Evolutionary conservation across 2,797 vertebrate species (phyloP), one percentile per base, ranked within the genome.

Genomic region (Moxostoma hubbsi): DNA sequence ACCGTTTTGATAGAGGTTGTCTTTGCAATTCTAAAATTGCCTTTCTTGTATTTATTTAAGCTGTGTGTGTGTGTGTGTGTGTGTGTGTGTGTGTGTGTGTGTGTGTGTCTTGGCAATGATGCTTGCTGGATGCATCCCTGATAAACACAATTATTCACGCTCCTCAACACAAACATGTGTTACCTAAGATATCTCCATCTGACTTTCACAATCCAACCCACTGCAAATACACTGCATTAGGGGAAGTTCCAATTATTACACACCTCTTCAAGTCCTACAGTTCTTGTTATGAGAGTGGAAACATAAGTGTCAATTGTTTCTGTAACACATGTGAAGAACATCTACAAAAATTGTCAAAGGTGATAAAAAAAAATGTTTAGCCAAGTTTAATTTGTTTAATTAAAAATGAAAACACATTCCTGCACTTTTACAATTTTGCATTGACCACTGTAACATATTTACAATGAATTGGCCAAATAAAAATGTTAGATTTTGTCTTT

Each of bases 71-170:
- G 49, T 79, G 54, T 62, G 50, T 65, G 64, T 46, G 13, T 65
- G 59, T 46, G 50, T 45, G 57, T 50, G 10, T 50, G 36, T 47
- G 55, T 46, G 65, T 49, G 79, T 69, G 24, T 69, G 18, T 36
- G 57, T 59, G 8, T 74, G 73, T 72, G 64, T 50, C 65, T 67
- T 47, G 73, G 47, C 58, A 82, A 61, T 63, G 55, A 79, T 77
- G 43, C 15, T 62, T 77, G 58, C 46, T 15, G 5, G 49, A 62
- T 75, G 61, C 36, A 8, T 83, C 82, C 46, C 43, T 58, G 73
- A 83, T 69, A 16, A 62, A 82, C 58, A 51, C 16, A 77, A 81
- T 74, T 68, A 71, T 81, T 79, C 73, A 74, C 45, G 18, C 65
- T 49, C 10, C 46, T 8, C 77, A 65, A 79, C 55, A 82, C 68